Conservation (phyloP, 2,113 vertebrate genomes). For the Coracopsis vasa region DNA sequence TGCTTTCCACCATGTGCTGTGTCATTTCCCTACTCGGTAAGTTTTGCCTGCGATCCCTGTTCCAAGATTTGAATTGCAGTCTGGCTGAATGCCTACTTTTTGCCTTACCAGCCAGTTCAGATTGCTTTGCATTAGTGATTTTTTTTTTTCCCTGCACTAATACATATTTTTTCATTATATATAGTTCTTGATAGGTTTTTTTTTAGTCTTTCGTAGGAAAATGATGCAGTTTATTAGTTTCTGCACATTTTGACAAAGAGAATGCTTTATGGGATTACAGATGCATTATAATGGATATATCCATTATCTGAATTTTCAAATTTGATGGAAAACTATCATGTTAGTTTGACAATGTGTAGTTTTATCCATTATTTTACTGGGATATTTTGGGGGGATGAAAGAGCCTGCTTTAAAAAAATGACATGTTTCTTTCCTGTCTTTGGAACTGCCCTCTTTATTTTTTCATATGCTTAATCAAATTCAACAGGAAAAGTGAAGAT, state of each 20-base stretch:
- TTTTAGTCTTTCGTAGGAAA: neutral
- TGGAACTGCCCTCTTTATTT: neutral
- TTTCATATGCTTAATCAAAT: neutral
- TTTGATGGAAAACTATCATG: neutral
- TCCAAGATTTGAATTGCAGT: neutral
- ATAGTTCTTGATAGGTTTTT: neutral
- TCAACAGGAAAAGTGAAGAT: neutral
- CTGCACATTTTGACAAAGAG: neutral
- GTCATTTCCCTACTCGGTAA: fast-evolving
- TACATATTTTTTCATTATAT: neutral
- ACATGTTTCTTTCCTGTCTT: neutral
- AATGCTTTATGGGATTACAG: neutral
- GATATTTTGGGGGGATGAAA: neutral
- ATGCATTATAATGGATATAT: neutral
- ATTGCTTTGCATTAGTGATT: neutral
- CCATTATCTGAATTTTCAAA: neutral
- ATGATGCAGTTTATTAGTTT: neutral
- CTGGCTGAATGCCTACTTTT: neutral
- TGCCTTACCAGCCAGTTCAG: neutral
- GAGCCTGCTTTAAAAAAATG: neutral
- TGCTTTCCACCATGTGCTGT: neutral
- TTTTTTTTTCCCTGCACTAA: neutral
- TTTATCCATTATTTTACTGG: neutral
- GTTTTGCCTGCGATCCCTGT: neutral
- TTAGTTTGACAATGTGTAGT: neutral